Conservation (phyloP, 2,888 invertebrate genomes). For the Saturnia japonica region DNA sequence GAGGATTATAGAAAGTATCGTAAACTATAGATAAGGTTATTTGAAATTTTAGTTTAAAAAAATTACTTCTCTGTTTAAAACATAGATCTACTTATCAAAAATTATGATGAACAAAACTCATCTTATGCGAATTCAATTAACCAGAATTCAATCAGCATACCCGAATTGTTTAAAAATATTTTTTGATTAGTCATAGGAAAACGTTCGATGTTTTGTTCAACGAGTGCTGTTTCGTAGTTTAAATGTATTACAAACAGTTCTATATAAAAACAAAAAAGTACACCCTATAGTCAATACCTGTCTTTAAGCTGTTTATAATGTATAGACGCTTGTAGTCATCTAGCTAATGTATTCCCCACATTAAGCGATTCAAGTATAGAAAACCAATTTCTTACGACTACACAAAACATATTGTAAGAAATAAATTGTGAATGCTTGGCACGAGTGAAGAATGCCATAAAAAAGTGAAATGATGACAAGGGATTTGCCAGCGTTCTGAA, state of each 20-base stretch:
- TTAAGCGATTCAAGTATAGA: background rate
- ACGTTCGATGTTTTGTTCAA: background rate
- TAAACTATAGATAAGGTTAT: background rate
- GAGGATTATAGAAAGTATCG: background rate
- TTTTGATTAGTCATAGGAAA: background rate
- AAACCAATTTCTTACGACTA: background rate
- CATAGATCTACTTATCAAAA: background rate
- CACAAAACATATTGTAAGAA: conserved; percentile 47
- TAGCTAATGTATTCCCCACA: background rate
- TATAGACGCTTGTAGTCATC: background rate
- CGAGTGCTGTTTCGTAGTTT: background rate
- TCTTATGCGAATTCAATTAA: no score
- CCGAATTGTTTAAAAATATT: background rate
- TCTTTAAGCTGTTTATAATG: background rate
- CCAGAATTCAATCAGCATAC: no score
- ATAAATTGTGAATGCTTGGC: conserved; percentile 61
- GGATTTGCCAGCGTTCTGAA: conserved; percentile 31
- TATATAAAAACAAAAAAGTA: background rate
- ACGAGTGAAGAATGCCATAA: conserved; percentile 69
- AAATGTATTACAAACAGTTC: background rate
- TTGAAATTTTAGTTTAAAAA: background rate
- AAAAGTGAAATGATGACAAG: conserved; percentile 41
- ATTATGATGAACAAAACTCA: background rate
- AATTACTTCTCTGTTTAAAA: background rate
- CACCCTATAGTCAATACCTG: background rate